Evolutionary conservation across 1,140 invertebrate genomes (phyloP), one percentile per base, ranked within the genome.

Genomic region (Nasonia giraulti): DNA sequence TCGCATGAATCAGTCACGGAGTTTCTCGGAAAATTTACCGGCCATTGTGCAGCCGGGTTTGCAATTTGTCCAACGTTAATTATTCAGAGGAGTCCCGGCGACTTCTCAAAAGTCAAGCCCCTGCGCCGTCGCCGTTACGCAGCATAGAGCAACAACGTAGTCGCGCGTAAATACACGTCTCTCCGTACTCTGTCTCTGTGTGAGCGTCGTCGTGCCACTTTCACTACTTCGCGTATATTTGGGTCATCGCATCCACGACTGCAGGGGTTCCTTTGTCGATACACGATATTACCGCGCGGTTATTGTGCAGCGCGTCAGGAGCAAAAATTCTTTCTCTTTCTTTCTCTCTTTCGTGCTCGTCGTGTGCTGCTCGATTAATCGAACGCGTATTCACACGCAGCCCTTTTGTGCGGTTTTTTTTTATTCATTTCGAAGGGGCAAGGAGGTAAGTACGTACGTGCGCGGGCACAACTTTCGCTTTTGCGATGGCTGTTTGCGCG

Each of bases 191-290:
- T 47, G 47, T 90, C 87, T 89, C 89, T 17, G 91, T 90, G 90
- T 91, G 91, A 92, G 89, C 91, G 89, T 62, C 55, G 55, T 87
- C 90, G 91, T 93, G 90, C 91, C 89, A 93, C 92, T 93, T 92
- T 93, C 92, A 92, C 91, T 93, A 89, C 88, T 89, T 91, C 87
- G 88, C 40, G 74, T 92, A 62, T 2, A 92, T 93, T 92, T 93
- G 87, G 92, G 91, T 92, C 92, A 91, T 88, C 91, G 87, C 89
- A 91, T 91, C 90, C 89, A 91, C 44, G 68, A 71, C 87, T 89
- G 87, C 86, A 89, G 86, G 84, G 87, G 88, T 86, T 87, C 71
- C 69, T 66, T 83, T 76, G 33, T 83, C 17, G 27, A 62, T 62
- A 7, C 17, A 2, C 10, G 0, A 27, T 17, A 14, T 14, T 12